Evolutionary conservation across 2,113 vertebrate genomes (phyloP).

Genomic region (Vulpes ferrilata): DNA sequence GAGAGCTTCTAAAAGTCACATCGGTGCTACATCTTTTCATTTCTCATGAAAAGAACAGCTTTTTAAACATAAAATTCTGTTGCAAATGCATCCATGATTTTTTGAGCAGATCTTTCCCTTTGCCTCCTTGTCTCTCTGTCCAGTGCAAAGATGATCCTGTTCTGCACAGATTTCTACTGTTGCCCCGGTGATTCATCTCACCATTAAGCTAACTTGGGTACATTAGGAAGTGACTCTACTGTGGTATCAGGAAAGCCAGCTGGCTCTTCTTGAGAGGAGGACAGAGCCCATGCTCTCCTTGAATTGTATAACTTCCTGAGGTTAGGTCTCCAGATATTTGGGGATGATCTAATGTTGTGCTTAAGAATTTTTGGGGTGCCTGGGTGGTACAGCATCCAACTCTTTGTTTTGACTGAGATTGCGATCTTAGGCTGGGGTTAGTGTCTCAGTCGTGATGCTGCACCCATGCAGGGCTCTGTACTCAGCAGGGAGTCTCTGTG

Average conservation of each 20-base stretch:
- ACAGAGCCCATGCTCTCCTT: background rate
- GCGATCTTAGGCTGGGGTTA: background rate
- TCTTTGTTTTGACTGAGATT: background rate
- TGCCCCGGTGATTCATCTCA: background rate
- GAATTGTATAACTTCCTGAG: background rate
- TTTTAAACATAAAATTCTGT: background rate
- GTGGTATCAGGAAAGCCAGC: background rate
- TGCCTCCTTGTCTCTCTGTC: background rate
- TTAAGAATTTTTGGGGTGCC: background rate
- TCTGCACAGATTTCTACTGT: background rate
- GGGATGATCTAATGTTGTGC: background rate
- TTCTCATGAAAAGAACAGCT: slow-evolving; percentile 18
- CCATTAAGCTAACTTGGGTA: background rate
- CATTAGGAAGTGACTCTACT: background rate
- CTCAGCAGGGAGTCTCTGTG: background rate
- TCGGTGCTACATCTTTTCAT: background rate
- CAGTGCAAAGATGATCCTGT: background rate
- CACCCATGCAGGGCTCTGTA: rapidly evolving
- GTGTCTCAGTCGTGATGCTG: background rate
- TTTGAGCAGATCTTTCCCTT: background rate
- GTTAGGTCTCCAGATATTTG: too few relatives aligned
- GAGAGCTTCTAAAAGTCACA: background rate
- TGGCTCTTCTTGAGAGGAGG: rapidly evolving
- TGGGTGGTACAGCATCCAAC: background rate
- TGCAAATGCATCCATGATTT: background rate